Percentiles rank a stretch among this genome's conserved stretches.
Conservation (phyloP, 2,113 vertebrate genomes). For the Crotophaga sulcirostris region DNA sequence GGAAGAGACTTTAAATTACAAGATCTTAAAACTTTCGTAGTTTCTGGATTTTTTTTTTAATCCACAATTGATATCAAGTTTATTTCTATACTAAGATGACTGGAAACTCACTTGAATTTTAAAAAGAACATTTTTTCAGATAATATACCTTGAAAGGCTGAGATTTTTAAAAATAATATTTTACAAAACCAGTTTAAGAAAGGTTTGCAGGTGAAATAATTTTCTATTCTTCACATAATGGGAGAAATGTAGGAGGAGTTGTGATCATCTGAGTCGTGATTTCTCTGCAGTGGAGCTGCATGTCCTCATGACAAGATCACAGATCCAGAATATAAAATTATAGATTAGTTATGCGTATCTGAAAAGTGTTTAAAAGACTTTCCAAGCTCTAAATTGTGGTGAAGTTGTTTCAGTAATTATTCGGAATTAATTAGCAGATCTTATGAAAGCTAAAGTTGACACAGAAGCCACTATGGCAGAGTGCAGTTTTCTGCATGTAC, state of each 20-base stretch:
- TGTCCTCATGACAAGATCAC: not conserved
- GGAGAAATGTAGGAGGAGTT: not conserved
- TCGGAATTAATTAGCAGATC: not conserved
- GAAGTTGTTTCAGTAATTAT: not conserved
- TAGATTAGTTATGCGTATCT: constrained; percentile 27
- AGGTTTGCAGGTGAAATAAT: not conserved
- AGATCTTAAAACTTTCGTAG: not conserved
- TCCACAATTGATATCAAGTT: rapidly evolving
- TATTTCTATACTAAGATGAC: not conserved
- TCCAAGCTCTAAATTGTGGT: not conserved
- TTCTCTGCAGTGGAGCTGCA: not conserved
- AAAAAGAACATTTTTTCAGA: not conserved
- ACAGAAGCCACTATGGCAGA: not conserved
- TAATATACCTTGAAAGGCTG: not conserved
- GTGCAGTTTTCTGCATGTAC: not conserved
- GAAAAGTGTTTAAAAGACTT: not conserved
- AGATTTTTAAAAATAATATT: not conserved
- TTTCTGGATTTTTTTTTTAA: not conserved
- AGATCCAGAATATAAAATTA: constrained; percentile 10
- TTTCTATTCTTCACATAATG: not conserved
- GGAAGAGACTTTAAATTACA: not conserved
- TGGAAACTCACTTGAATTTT: not conserved
- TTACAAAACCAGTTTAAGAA: not conserved
- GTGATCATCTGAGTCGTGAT: not conserved
- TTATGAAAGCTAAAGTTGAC: not conserved